These are phyloP conservation scores for Chanos chanos DNA, from an alignment of 2,797 vertebrate species.

Conservation along the genomic window DNA sequence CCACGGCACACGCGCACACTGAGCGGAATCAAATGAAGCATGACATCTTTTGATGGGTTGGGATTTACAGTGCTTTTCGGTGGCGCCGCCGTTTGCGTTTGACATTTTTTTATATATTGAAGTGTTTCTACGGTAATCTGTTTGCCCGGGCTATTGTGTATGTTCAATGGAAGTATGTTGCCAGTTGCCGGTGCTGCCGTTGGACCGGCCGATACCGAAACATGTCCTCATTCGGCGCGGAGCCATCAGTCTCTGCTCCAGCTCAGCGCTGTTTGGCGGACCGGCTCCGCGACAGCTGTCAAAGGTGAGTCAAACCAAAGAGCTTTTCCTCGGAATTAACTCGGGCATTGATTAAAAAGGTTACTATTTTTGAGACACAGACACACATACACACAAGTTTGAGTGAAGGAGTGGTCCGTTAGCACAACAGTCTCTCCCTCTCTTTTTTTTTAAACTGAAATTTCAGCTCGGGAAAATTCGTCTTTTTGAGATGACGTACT, in stretches of 20 bases:
- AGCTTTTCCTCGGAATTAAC: neutral
- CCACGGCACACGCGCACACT: too few species aligned
- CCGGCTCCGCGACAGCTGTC: conserved; percentile 81
- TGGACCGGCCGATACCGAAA: conserved; percentile 83
- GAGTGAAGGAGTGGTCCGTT: too few species aligned
- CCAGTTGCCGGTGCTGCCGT: conserved; percentile 83
- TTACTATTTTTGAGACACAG: too few species aligned
- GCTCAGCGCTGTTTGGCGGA: conserved; percentile 80
- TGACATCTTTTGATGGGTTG: too few species aligned
- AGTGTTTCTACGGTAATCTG: too few species aligned
- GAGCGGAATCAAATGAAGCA: too few species aligned
- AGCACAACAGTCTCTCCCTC: too few species aligned
- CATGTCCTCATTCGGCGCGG: conserved; percentile 83
- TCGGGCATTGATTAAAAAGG: too few species aligned
- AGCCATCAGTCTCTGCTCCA: conserved; percentile 85
- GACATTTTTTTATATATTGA: neutral
- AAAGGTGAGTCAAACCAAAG: conserved; percentile 57
- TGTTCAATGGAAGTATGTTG: conserved; percentile 82
- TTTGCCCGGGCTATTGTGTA: neutral
- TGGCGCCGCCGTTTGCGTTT: neutral
- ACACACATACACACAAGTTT: too few species aligned
- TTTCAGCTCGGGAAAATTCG: too few species aligned
- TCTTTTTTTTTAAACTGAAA: too few species aligned
- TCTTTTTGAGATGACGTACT: too few species aligned
- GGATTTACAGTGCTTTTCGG: neutral